These are phyloP conservation scores for Trinorchestia longiramus DNA, from an alignment of 1,140 invertebrate species.

Conservation along the genomic window DNA sequence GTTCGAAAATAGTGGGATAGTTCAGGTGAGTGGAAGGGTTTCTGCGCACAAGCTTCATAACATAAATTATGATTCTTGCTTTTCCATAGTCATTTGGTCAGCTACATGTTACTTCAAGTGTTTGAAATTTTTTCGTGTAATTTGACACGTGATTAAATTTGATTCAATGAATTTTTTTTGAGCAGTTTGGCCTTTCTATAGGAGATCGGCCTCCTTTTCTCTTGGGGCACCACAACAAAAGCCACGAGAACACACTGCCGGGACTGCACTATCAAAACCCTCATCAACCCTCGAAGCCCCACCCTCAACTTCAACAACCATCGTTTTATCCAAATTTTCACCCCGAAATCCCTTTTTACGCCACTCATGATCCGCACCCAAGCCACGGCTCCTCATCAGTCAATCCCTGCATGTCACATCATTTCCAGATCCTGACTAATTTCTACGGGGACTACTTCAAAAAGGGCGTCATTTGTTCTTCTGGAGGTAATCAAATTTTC, in stretches of 20 bases:
- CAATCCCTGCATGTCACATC: neutral
- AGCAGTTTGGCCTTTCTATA: neutral
- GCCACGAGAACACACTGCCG: neutral
- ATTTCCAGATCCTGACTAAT: conserved; percentile 21
- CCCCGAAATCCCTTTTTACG: neutral
- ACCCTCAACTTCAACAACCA: neutral
- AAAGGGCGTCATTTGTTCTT: neutral
- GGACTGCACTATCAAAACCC: neutral
- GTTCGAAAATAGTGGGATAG: too few species aligned
- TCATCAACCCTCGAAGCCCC: neutral
- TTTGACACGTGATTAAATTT: neutral
- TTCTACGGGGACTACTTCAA: conserved; percentile 44
- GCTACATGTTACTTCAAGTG: too few species aligned
- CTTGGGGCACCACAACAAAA: neutral
- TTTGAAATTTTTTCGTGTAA: too few species aligned
- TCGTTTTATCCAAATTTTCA: neutral
- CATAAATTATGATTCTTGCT: too few species aligned
- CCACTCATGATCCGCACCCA: neutral
- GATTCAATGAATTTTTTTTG: neutral
- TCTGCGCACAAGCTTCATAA: too few species aligned
- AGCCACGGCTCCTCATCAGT: neutral
- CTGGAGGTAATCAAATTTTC: neutral
- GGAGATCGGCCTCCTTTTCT: neutral
- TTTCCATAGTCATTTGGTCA: too few species aligned
- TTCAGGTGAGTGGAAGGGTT: too few species aligned